These are phyloP conservation scores for Pseudochirops corinnae DNA, from an alignment of 2,797 vertebrate genomes.

Conservation along the genomic window DNA sequence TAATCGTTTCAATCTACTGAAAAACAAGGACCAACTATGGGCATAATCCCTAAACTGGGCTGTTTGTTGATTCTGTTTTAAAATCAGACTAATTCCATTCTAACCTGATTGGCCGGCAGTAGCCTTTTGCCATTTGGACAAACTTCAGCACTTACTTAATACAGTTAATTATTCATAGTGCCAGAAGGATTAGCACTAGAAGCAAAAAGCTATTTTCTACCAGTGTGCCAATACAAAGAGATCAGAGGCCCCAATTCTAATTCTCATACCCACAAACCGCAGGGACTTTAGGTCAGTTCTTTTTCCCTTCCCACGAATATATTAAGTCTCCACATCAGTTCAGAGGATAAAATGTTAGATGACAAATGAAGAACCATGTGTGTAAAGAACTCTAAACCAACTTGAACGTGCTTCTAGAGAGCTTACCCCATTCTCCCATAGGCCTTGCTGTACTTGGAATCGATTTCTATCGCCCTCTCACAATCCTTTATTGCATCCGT, in stretches of 20 bases:
- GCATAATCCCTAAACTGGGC: not conserved
- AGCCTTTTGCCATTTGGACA: constrained; percentile 26
- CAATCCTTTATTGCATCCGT: constrained; percentile 95
- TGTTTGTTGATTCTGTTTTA: constrained; percentile 52
- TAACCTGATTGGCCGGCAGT: constrained; percentile 33
- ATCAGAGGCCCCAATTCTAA: constrained; percentile 17
- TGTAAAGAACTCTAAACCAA: not conserved
- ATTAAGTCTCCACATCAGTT: constrained; percentile 12
- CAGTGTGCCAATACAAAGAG: constrained; percentile 11
- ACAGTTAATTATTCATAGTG: not conserved
- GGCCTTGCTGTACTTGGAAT: constrained; percentile 97
- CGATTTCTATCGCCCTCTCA: constrained; percentile 95
- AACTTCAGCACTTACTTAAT: constrained; percentile 32
- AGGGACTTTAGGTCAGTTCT: constrained; percentile 24
- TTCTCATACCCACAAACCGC: constrained; percentile 3
- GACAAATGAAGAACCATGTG: constrained; percentile 47
- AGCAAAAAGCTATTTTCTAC: constrained; percentile 45
- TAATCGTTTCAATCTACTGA: constrained; percentile 47
- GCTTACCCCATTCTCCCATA: constrained; percentile 98
- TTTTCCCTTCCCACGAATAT: not conserved
- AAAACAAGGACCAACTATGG: not conserved
- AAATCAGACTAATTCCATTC: constrained; percentile 44
- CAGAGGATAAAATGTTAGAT: constrained; percentile 1
- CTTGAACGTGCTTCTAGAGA: constrained; percentile 2
- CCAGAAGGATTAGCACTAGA: constrained; percentile 12